phyloP scores from a whole-genome alignment of 2,797 vertebrate species.

The Fistularia commersonii region DNA sequence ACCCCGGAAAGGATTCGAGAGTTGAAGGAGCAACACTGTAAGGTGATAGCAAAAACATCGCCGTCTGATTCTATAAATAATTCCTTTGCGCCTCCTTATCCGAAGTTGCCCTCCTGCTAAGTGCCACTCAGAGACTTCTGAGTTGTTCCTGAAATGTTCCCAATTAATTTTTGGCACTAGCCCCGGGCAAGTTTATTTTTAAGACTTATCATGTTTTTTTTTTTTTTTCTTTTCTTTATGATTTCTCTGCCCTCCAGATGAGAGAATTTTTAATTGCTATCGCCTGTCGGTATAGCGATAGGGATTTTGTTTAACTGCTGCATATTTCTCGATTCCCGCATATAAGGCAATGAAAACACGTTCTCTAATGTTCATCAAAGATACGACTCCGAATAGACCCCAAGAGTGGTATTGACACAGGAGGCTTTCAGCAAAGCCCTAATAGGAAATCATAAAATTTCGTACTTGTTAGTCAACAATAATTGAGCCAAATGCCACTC shows the following conservation, averaged over 20 bases:
- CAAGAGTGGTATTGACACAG: too few relatives aligned
- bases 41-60: constrained; percentile 1
- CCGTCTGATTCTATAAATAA: constrained; percentile 12
- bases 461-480: too few relatives aligned
- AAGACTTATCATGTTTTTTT: background rate
- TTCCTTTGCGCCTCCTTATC: background rate
- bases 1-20: background rate
- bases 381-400: too few relatives aligned
- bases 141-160: constrained; percentile 10
- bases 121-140: constrained; percentile 1
- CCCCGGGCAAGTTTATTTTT: background rate
- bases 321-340: too few relatives aligned
- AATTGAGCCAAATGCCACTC: too few relatives aligned
- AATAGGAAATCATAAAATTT: too few relatives aligned
- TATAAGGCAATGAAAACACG: too few relatives aligned
- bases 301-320: background rate
- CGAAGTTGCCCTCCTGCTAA: background rate
- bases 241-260: constrained; percentile 1
- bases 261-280: constrained; percentile 4
- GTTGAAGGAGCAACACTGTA: constrained; percentile 3
- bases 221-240: background rate
- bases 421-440: too few relatives aligned
- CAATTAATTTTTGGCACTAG: constrained; percentile 18
- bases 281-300: constrained; percentile 1
- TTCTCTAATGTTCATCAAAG: too few relatives aligned